A percentile compares a stretch with the other conserved stretches of the same genome.
phyloP scores from a whole-genome alignment of 2,888 invertebrate species.

The Stenolophus ochropezus region DNA sequence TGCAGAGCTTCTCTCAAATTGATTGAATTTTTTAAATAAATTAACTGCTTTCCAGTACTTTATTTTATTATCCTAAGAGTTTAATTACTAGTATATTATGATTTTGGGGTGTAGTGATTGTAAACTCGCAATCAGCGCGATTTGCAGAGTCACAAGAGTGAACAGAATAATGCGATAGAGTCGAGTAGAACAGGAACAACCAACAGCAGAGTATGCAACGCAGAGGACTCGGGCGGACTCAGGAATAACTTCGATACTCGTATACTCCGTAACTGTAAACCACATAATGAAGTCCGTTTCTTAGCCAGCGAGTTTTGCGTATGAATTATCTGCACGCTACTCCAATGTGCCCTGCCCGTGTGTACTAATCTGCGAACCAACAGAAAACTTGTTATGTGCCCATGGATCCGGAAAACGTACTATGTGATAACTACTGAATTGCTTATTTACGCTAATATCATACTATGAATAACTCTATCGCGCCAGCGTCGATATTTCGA shows the following conservation, averaged over 20 bases:
- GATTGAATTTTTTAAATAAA: no score
- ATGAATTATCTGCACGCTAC: slow-evolving; percentile 26
- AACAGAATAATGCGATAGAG: slow-evolving; percentile 48
- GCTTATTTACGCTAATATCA: not conserved
- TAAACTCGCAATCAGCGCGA: not conserved
- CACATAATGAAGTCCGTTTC: slow-evolving; percentile 47
- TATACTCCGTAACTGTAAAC: slow-evolving; percentile 19
- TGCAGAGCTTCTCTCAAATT: no score
- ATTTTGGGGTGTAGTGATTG: not conserved
- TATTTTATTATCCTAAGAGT: no score
- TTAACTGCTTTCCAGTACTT: no score
- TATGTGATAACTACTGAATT: slow-evolving; percentile 10
- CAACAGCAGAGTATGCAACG: slow-evolving; percentile 6
- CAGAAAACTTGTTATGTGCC: slow-evolving; percentile 35
- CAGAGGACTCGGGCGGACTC: not conserved
- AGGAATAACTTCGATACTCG: slow-evolving; percentile 34
- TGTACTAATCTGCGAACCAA: slow-evolving; percentile 12
- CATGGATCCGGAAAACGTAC: slow-evolving; percentile 32
- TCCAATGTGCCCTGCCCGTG: not conserved
- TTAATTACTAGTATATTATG: not conserved
- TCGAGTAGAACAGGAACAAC: not conserved
- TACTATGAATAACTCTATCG: not conserved
- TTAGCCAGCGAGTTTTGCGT: slow-evolving; percentile 44
- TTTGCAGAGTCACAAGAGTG: slow-evolving; percentile 31
- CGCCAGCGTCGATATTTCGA: not conserved